phyloP scores from a whole-genome alignment of 2,888 invertebrate genomes.

The Hypsopygia costalis region DNA sequence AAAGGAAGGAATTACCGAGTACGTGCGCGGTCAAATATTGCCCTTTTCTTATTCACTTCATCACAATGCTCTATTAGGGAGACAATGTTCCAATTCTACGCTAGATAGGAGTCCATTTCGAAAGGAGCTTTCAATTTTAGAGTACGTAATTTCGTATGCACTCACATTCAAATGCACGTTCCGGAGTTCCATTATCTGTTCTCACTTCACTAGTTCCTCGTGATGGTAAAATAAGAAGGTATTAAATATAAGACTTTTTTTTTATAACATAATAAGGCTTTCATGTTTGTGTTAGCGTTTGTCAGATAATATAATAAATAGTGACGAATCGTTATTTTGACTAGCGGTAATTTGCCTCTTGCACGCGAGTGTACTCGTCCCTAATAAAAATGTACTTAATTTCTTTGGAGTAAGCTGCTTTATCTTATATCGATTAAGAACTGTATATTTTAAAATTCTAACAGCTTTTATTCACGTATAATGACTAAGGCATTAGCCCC shows the following conservation, averaged over 20 bases:
- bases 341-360: conserved; percentile 18
- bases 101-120: conserved; percentile 29
- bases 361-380: conserved; percentile 22
- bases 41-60: conserved; percentile 42
- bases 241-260: conserved; percentile 5
- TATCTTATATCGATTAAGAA: background rate
- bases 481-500: conserved; percentile 21
- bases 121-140: conserved; percentile 28
- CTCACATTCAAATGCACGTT: conserved; percentile 46
- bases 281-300: background rate
- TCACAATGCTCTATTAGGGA: conserved; percentile 59
- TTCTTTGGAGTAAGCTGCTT: background rate
- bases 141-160: conserved; percentile 30
- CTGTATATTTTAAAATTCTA: background rate
- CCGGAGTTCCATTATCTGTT: conserved; percentile 40
- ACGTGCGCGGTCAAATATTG: conserved; percentile 56
- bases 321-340: conserved; percentile 26
- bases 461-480: conserved; percentile 15
- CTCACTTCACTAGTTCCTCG: conserved; percentile 17
- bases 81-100: conserved; percentile 43
- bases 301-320: conserved; percentile 20
- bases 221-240: conserved; percentile 5
- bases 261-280: background rate
- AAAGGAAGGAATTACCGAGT: conserved; percentile 43
- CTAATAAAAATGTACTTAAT: background rate